Conservation (phyloP, 2,797 vertebrate species). For the Parauchenoglanis ngamensis region DNA sequence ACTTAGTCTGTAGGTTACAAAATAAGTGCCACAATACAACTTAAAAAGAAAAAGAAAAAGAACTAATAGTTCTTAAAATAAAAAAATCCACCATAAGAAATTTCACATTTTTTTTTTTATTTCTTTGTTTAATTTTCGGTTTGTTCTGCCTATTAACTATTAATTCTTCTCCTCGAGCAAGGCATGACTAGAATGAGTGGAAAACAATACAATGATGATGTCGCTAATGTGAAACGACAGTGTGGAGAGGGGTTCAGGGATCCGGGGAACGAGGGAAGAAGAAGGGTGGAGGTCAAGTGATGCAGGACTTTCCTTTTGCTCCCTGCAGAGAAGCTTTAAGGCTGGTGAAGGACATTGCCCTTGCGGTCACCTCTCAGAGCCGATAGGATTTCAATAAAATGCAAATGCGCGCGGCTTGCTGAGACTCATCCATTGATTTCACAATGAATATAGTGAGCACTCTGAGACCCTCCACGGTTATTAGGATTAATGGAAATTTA, state of each 20-base stretch:
- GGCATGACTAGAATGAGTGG: not conserved
- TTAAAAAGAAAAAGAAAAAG: not conserved
- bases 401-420: constrained; percentile 66
- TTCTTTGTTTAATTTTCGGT: not conserved
- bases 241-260: not conserved
- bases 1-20: not conserved
- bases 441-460: constrained; percentile 34
- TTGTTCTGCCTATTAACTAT: not conserved
- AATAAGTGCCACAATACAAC: not conserved
- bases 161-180: not conserved
- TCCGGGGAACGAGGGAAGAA: constrained; percentile 68
- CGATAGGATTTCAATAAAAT: constrained; percentile 71
- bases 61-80: not conserved
- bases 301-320: constrained; percentile 71
- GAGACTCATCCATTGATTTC: constrained; percentile 18
- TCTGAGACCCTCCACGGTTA: constrained; percentile 32
- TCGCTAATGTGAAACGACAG: not conserved
- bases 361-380: constrained; percentile 74
- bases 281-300: constrained; percentile 39
- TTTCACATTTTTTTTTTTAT: not conserved
- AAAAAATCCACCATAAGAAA: not conserved
- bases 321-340: constrained; percentile 67
- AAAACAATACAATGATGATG: not conserved
- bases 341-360: constrained; percentile 69
- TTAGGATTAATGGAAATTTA: constrained; percentile 51